A percentile compares a stretch with the other conserved stretches of the same genome.
Conservation (phyloP, 1,140 invertebrate species). For the Philotrypesis tridentata region DNA sequence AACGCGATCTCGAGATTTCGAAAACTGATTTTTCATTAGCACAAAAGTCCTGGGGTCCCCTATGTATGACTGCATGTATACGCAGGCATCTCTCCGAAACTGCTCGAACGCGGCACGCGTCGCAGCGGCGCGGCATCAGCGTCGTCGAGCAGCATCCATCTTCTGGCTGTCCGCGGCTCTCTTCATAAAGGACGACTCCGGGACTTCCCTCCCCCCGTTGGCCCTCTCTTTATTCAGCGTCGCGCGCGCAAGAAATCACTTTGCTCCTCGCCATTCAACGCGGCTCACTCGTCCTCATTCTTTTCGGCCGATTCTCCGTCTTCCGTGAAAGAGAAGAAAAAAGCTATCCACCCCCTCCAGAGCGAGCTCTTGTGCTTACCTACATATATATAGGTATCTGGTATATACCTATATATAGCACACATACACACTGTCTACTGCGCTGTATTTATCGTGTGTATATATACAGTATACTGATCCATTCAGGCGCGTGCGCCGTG, state of each 20-base stretch:
- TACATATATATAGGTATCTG: neutral
- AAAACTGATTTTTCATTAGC: slow-evolving; percentile 27
- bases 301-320: slow-evolving; percentile 40
- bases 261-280: slow-evolving; percentile 48
- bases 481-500: slow-evolving; percentile 1
- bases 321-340: slow-evolving; percentile 41
- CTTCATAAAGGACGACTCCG: slow-evolving; percentile 28
- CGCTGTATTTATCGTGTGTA: too few species aligned
- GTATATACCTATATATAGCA: too few species aligned
- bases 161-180: slow-evolving; percentile 43
- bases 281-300: slow-evolving; percentile 18
- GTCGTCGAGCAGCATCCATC: slow-evolving; percentile 38
- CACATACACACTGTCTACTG: too few species aligned
- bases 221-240: slow-evolving; percentile 50
- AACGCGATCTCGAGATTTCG: neutral
- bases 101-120: slow-evolving; percentile 26
- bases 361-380: slow-evolving; percentile 41
- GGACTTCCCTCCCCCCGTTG: slow-evolving; percentile 27
- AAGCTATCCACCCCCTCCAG: slow-evolving; percentile 35
- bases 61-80: too few species aligned
- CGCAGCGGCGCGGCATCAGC: too few species aligned
- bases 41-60: neutral
- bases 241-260: slow-evolving; percentile 53
- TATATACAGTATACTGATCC: neutral
- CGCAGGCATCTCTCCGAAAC: too few species aligned